Percentiles rank a stretch among this genome's conserved stretches.
These are phyloP conservation scores for Aldrovandia affinis DNA, from an alignment of 2,797 vertebrate species.

Conservation along the genomic window DNA sequence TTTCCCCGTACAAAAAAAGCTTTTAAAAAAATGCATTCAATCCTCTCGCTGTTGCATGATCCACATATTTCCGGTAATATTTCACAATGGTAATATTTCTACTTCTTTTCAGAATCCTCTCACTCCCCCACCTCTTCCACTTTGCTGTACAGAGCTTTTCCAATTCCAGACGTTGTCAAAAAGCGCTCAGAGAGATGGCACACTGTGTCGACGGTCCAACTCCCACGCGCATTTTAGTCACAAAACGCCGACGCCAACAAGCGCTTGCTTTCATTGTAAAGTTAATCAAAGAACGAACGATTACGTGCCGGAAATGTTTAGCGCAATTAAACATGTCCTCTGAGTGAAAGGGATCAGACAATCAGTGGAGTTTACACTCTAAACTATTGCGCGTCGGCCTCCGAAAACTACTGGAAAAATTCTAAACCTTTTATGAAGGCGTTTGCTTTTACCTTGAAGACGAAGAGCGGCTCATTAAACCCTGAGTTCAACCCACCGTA, in stretches of 20 bases:
- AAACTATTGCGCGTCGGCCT: neutral
- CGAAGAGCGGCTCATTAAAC: neutral
- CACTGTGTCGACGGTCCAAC: too few relatives aligned
- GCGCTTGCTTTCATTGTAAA: slow-evolving; percentile 39
- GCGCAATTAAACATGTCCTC: neutral
- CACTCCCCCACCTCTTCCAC: too few relatives aligned
- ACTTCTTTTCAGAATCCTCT: neutral
- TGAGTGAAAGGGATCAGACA: neutral
- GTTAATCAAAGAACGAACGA: slow-evolving; percentile 37
- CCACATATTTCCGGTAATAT: too few relatives aligned
- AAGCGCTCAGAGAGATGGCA: too few relatives aligned
- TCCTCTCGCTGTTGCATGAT: too few relatives aligned
- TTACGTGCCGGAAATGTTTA: neutral
- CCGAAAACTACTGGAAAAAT: neutral
- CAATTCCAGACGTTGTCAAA: too few relatives aligned
- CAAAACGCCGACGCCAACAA: slow-evolving; percentile 32
- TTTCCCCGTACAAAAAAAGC: neutral
- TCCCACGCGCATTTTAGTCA: too few relatives aligned
- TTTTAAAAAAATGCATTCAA: neutral
- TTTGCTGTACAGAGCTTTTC: too few relatives aligned
- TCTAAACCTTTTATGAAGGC: neutral
- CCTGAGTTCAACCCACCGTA: slow-evolving; percentile 71
- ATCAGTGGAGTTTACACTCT: neutral
- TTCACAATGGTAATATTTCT: neutral
- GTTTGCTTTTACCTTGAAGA: slow-evolving; percentile 32